These are phyloP conservation scores for Oryzias javanicus DNA, from an alignment of 2,113 vertebrate genomes.

Conservation along the genomic window DNA sequence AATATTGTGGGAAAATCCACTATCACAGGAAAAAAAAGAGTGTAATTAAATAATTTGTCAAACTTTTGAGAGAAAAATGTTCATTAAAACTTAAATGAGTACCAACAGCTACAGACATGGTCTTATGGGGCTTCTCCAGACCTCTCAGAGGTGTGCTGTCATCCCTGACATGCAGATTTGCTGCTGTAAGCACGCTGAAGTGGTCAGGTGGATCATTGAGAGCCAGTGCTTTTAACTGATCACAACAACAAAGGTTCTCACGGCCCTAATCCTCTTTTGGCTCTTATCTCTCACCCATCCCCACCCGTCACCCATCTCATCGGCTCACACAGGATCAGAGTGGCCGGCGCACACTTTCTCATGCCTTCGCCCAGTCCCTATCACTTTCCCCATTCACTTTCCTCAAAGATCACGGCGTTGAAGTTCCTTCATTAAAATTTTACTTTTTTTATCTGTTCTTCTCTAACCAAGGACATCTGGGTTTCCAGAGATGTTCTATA, in stretches of 20 bases:
- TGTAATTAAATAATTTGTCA: too few species aligned
- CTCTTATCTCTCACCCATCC: conserved; percentile 67
- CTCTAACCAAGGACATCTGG: conserved; percentile 52
- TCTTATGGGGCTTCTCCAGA: neutral
- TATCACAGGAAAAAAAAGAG: too few species aligned
- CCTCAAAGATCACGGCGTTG: conserved; percentile 27
- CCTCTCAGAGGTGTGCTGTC: conserved; percentile 9
- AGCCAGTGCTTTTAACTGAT: conserved; percentile 70
- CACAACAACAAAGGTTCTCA: conserved; percentile 77
- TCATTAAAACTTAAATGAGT: too few species aligned
- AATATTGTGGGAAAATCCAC: too few species aligned
- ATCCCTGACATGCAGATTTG: conserved; percentile 41
- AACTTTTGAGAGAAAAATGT: too few species aligned
- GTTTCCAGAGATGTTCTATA: conserved; percentile 49
- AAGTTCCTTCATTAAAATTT: neutral
- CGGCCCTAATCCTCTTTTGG: conserved; percentile 72
- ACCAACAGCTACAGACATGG: neutral
- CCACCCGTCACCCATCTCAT: conserved; percentile 64
- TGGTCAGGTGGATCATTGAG: conserved; percentile 66
- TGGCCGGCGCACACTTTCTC: conserved; percentile 56
- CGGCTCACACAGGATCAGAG: conserved; percentile 68
- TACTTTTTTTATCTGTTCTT: conserved; percentile 44
- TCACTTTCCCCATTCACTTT: conserved; percentile 51
- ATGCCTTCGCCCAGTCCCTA: conserved; percentile 51
- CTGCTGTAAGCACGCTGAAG: conserved; percentile 48